phyloP scores from a whole-genome alignment of 2,113 vertebrate species.

The Platysteira castanea region DNA sequence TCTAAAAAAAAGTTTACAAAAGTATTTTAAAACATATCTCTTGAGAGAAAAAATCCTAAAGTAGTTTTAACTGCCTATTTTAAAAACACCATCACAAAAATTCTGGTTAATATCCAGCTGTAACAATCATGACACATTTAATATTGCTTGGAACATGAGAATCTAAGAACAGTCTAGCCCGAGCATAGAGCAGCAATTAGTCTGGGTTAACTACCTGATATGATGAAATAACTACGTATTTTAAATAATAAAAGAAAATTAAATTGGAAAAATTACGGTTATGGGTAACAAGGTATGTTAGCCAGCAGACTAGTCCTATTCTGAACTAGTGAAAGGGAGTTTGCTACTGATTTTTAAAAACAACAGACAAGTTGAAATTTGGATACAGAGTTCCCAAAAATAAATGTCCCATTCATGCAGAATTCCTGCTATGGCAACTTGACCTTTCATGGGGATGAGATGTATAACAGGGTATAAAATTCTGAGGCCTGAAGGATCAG shows the following conservation, averaged over 20 bases:
- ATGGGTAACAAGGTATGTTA: not conserved
- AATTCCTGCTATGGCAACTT: not conserved
- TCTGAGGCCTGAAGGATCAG: not conserved
- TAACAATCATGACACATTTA: not conserved
- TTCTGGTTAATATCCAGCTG: not conserved
- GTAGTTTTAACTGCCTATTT: not conserved
- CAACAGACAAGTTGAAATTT: not conserved
- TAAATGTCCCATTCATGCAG: not conserved
- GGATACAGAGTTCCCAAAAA: not conserved
- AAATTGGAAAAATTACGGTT: not conserved
- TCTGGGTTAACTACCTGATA: constrained; percentile 29
- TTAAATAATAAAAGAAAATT: constrained; percentile 30
- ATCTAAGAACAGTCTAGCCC: constrained; percentile 11
- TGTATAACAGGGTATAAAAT: not conserved
- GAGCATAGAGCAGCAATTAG: constrained; percentile 3
- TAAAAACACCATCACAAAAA: not conserved
- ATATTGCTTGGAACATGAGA: not conserved
- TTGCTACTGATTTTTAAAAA: not conserved
- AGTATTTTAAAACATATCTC: constrained; percentile 18
- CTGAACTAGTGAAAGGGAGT: not conserved
- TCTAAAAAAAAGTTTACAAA: constrained; percentile 3
- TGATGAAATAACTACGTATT: not conserved
- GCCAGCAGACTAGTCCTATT: not conserved
- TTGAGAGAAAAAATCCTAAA: not conserved
- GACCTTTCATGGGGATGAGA: not conserved